Evolutionary conservation across 1,140 invertebrate genomes (phyloP), one percentile per base, ranked within the genome.

Genomic region (Drosophila santomea): DNA sequence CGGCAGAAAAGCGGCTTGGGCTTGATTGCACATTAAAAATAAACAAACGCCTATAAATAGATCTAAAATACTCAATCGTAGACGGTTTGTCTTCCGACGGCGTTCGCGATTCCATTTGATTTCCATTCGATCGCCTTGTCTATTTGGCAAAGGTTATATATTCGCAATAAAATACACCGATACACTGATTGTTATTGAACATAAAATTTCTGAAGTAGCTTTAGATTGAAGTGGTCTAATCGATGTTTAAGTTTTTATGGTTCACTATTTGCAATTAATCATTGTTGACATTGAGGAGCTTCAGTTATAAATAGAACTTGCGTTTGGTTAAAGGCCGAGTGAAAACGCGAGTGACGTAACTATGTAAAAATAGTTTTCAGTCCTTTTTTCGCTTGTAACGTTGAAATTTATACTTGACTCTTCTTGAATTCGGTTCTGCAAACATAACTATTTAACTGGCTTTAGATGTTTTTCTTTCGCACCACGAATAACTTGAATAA

Each of bases 21-120:
- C 69, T 82, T 86, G 78, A 85, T 85, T 85, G 78, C 56, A 63
- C 66, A 81, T 85, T 85, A 81, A 71, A 86, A 78, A 85, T 85
- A 85, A 81, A 86, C 63, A 85, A 81, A 69, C 17, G 43, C 23
- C 74, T 85, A 86, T 62, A 86, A 85, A 85, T 85, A 86, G 78
- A 57, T 51, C 5, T 7, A 36, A 45, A 51, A 56, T 35, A 43
- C 39, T 47, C 25, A 85, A 50, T 45, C 43, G 55, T 17, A 74
- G 56, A 71, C 78, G 52, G 28, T 35, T 54, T 77, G 72, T 61
- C 67, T 81, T 81, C 41, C n/a, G 23, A 38, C 35, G 32, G 28
- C 50, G 50, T 11, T 39, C 12, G 6, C 20, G n/a, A 28, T 66
- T 68, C 61, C 20, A 20, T 20, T 20, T 1, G 20, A 66, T 54